phyloP scores from a whole-genome alignment of 2,113 vertebrate genomes.

The Megaceryle maxima region DNA sequence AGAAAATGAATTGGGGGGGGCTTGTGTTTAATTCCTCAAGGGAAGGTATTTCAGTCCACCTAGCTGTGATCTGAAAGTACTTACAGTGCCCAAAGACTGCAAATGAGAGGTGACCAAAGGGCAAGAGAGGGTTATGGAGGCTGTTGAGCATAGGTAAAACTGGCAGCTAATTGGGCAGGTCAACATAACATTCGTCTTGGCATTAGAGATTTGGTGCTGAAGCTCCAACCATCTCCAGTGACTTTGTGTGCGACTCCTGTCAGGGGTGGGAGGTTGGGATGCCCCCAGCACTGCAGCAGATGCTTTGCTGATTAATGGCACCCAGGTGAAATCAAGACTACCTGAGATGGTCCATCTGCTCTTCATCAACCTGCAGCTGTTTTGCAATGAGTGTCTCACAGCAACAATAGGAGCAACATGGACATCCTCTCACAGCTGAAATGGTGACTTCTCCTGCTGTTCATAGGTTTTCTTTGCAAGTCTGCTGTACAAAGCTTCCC shows the following conservation, averaged over 20 bases:
- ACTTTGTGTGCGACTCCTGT: not conserved
- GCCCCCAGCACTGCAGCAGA: not conserved
- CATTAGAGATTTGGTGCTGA: not conserved
- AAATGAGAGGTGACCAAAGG: not conserved
- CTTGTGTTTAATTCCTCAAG: not conserved
- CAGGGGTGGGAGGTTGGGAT: not conserved
- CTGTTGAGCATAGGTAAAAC: not conserved
- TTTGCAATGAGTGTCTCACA: not conserved
- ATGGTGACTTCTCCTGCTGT: not conserved
- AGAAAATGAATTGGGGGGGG: not conserved
- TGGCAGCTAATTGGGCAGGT: not conserved
- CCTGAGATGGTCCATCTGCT: conserved; percentile 46
- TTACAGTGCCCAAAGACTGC: not conserved
- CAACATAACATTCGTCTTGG: not conserved
- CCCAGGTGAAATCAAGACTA: conserved; percentile 21
- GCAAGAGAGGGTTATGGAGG: not conserved
- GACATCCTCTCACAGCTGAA: not conserved
- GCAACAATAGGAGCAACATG: not conserved
- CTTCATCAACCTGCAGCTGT: conserved; percentile 38
- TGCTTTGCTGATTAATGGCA: conserved; percentile 4
- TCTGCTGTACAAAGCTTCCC: not conserved
- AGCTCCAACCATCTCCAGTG: not conserved
- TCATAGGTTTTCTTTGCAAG: not conserved
- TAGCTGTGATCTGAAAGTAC: not conserved
- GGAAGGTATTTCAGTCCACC: not conserved